Evolutionary conservation across 2,888 invertebrate species (phyloP).

Genomic region (Podotricha telesiphe): DNA sequence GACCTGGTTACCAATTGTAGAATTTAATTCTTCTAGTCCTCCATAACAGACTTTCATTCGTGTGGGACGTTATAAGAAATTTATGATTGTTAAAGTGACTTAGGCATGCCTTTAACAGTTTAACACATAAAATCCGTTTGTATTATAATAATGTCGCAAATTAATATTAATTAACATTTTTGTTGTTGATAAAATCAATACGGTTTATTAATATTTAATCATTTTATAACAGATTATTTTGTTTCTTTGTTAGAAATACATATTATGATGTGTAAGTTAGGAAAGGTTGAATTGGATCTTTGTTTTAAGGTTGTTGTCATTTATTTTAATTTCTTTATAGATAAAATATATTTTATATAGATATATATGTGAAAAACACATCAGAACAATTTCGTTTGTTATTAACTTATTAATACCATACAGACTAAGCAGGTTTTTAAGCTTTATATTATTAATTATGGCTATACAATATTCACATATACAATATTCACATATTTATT

Average conservation of each 20-base stretch:
- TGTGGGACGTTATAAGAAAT: constrained; percentile 51
- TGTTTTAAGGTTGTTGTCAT: background rate
- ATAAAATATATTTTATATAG: background rate
- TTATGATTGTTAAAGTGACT: constrained; percentile 33
- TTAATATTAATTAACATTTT: background rate
- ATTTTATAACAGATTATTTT: background rate
- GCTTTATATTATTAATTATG: background rate
- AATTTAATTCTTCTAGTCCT: constrained; percentile 59
- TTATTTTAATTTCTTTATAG: constrained; percentile 7
- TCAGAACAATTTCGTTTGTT: background rate
- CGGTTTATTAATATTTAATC: background rate
- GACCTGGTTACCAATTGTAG: constrained; percentile 72
- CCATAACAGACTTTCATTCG: constrained; percentile 45
- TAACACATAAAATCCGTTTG: background rate
- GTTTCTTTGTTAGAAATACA: background rate
- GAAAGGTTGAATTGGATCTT: background rate
- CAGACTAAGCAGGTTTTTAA: background rate
- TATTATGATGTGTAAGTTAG: background rate
- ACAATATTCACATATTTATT: no score
- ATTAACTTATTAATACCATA: background rate
- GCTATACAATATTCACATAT: background rate
- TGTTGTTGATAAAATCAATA: no score
- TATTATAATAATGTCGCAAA: constrained; percentile 9
- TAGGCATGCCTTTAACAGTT: background rate
- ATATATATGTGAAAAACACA: background rate